Percentiles rank a stretch among this genome's conserved stretches.
These are phyloP conservation scores for Dermochelys coriacea DNA, from an alignment of 2,797 vertebrate species.

Conservation along the genomic window DNA sequence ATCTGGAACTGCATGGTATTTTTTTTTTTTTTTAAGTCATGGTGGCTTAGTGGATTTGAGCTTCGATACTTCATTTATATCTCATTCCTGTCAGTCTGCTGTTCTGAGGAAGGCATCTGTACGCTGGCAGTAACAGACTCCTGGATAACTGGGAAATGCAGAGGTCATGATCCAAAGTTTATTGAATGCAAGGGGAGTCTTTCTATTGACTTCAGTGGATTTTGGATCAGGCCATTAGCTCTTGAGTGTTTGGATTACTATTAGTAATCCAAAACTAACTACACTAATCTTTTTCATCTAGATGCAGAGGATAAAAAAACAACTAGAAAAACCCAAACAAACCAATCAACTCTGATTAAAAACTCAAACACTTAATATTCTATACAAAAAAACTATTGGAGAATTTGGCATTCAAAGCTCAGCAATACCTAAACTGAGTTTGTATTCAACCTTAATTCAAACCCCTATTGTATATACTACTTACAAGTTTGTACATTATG, in stretches of 20 bases:
- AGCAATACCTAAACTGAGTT: neutral
- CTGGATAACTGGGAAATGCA: neutral
- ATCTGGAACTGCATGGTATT: accelerated
- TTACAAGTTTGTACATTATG: neutral
- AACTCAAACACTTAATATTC: neutral
- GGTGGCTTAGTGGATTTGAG: neutral
- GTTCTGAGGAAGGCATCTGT: neutral
- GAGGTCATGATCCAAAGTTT: neutral
- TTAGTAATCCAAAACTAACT: too few species aligned
- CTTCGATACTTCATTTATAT: neutral
- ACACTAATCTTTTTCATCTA: neutral
- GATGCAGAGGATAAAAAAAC: neutral
- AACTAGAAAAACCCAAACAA: neutral
- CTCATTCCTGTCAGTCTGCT: neutral
- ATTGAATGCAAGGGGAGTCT: neutral
- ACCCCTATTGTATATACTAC: neutral
- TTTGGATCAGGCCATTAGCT: neutral
- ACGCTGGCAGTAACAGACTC: neutral
- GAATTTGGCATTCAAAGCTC: neutral
- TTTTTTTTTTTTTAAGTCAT: neutral
- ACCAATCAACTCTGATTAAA: neutral
- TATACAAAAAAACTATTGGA: neutral
- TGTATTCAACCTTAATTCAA: neutral
- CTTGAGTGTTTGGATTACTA: neutral
- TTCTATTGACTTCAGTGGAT: neutral